Conservation (phyloP, 1,140 invertebrate genomes). For the Camponotus pennsylvanicus region DNA sequence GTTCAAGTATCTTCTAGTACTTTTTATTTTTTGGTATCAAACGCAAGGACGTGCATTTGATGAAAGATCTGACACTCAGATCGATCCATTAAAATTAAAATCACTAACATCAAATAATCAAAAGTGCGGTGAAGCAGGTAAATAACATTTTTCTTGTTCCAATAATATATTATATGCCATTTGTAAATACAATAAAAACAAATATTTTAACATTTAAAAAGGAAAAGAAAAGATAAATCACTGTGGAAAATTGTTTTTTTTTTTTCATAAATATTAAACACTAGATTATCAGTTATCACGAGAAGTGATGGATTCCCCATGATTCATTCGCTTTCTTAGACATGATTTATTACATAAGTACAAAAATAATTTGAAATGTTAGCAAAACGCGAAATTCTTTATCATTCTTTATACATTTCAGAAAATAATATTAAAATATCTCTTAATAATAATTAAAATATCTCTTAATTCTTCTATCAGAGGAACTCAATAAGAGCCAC, state of each 20-base stretch:
- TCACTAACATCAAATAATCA: neutral
- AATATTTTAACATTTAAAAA: neutral
- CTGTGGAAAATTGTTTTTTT: neutral
- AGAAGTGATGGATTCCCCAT: neutral
- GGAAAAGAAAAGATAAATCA: too few relatives aligned
- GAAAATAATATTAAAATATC: neutral
- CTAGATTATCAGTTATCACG: neutral
- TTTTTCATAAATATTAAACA: neutral
- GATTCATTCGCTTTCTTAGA: neutral
- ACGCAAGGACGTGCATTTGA: neutral
- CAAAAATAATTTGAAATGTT: neutral
- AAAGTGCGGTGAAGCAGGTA: slow-evolving; percentile 5
- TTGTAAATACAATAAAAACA: neutral
- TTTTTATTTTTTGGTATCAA: neutral
- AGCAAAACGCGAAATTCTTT: neutral
- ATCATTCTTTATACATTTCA: neutral
- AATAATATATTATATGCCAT: neutral
- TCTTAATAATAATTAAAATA: neutral
- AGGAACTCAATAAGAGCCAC: neutral
- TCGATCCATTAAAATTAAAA: neutral
- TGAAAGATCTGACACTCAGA: neutral
- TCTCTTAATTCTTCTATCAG: neutral
- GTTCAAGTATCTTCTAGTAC: slow-evolving; percentile 4
- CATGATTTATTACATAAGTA: neutral
- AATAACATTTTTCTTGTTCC: neutral